Conservation (phyloP, 2,113 vertebrate species). For the Tachuris rubrigastra region DNA sequence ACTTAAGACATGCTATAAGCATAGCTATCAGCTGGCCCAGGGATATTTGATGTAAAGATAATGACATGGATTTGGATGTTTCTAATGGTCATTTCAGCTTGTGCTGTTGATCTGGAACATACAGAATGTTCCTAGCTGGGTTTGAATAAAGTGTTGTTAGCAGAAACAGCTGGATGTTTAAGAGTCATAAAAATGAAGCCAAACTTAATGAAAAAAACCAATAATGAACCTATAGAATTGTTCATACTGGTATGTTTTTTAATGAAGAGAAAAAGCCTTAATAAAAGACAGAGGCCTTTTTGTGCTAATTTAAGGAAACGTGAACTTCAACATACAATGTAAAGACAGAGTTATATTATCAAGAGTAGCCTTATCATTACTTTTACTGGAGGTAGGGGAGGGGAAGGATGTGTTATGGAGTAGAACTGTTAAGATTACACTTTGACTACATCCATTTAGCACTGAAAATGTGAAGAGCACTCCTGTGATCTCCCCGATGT, state of each 20-base stretch:
- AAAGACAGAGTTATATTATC: background rate
- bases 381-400: background rate
- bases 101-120: background rate
- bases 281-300: background rate
- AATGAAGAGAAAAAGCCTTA: background rate
- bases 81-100: background rate
- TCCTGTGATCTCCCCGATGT: background rate
- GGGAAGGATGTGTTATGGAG: background rate
- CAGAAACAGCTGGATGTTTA: background rate
- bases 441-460: background rate
- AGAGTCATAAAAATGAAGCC: background rate
- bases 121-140: background rate
- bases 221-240: background rate
- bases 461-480: background rate
- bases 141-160: background rate
- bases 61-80: background rate
- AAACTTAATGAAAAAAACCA: background rate
- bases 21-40: background rate
- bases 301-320: background rate
- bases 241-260: background rate
- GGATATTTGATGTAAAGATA: background rate
- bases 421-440: background rate
- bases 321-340: background rate
- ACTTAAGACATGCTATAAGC: background rate
- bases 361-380: background rate